phyloP scores from a whole-genome alignment of 2,888 invertebrate genomes.

The Euzetes globulus region DNA sequence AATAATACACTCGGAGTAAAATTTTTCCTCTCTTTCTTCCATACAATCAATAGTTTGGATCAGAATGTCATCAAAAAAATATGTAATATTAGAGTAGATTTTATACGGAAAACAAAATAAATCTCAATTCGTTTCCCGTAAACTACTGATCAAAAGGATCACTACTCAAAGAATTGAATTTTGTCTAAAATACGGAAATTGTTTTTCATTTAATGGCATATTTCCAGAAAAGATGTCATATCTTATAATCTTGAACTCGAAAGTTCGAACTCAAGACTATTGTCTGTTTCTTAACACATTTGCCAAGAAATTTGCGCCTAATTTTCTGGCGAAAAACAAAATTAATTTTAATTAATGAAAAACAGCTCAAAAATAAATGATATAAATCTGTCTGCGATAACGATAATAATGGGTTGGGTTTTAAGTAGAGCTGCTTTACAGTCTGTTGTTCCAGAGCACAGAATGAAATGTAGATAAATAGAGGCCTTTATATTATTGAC shows the following conservation, averaged over 20 bases:
- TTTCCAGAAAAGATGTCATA: background rate
- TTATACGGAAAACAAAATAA: slow-evolving; percentile 1
- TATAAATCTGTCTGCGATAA: background rate
- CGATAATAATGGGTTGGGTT: background rate
- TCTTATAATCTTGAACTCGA: background rate
- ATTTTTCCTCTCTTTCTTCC: background rate
- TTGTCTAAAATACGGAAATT: background rate
- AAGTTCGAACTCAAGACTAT: background rate
- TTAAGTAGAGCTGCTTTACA: background rate
- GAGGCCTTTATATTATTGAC: background rate
- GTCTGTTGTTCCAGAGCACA: background rate
- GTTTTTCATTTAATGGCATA: background rate
- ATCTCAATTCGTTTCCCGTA: background rate
- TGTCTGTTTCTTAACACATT: background rate
- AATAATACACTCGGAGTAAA: background rate
- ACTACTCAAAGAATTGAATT: background rate
- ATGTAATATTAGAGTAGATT: background rate
- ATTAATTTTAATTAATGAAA: background rate
- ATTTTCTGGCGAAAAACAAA: background rate
- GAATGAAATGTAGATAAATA: slow-evolving; percentile 17
- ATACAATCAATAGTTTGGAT: background rate
- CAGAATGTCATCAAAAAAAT: background rate
- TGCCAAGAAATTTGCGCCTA: background rate
- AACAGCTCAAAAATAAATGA: background rate
- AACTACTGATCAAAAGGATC: background rate